Evolutionary conservation across 2,113 vertebrate species (phyloP).

Genomic region (Sisor rabdophorus): DNA sequence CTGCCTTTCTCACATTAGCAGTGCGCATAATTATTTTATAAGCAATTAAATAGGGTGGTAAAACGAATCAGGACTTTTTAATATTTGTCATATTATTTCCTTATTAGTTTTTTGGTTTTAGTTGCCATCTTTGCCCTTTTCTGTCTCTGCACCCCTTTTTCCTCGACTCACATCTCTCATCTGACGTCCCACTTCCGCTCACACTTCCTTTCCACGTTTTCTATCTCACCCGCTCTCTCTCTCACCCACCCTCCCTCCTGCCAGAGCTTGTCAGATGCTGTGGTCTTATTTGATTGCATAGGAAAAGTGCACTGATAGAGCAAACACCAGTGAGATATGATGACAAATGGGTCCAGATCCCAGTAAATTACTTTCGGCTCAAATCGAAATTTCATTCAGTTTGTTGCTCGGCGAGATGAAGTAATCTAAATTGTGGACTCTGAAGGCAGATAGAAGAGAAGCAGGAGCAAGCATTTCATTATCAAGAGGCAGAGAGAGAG

Average conservation of each 20-base stretch:
- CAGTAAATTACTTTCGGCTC: constrained; percentile 99
- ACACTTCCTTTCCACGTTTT: constrained; percentile 47
- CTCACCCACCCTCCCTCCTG: constrained; percentile 51
- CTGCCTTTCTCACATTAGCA: constrained; percentile 23
- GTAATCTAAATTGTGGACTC: constrained; percentile 99
- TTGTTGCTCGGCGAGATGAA: constrained; percentile 99
- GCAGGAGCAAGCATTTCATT: constrained; percentile 99
- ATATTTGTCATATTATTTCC: not conserved
- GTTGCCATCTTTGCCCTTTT: constrained; percentile 2
- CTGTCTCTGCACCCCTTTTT: not conserved
- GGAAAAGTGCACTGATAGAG: constrained; percentile 99
- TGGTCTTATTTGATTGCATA: constrained; percentile 99
- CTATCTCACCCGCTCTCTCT: not conserved
- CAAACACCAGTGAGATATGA: constrained; percentile 99
- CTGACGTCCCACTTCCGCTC: constrained; percentile 12
- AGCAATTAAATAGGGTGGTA: constrained; percentile 19
- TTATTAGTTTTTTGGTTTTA: constrained; percentile 3
- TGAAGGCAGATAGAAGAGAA: constrained; percentile 99
- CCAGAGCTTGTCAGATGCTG: constrained; percentile 93
- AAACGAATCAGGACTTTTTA: not conserved
- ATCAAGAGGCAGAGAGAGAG: constrained; percentile 76
- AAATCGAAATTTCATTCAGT: constrained; percentile 99
- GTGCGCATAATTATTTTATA: constrained; percentile 10
- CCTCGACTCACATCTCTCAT: not conserved
- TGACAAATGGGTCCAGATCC: constrained; percentile 99